phyloP scores from a whole-genome alignment of 2,113 vertebrate species.

The Melozone crissalis region DNA sequence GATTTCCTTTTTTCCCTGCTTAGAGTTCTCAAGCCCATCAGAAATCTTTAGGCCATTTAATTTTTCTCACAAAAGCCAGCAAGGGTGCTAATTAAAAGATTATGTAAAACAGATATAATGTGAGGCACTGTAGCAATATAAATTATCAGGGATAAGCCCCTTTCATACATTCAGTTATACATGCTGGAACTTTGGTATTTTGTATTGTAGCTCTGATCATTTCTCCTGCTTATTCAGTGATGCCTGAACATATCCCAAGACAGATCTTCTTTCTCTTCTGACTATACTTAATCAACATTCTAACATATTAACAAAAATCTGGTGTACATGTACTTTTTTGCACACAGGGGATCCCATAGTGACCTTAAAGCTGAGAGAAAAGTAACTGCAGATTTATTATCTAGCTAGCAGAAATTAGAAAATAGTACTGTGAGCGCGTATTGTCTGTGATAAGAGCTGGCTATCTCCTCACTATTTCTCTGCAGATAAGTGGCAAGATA shows the following conservation, averaged over 20 bases:
- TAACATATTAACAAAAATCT: background rate
- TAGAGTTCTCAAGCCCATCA: background rate
- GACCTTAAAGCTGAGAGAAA: background rate
- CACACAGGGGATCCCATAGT: background rate
- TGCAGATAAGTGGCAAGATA: background rate
- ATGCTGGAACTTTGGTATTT: background rate
- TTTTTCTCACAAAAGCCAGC: background rate
- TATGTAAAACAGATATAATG: background rate
- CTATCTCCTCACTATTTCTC: background rate
- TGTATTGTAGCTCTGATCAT: background rate
- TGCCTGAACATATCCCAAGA: background rate
- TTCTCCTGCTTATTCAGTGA: background rate
- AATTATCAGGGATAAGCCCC: background rate
- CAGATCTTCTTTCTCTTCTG: background rate
- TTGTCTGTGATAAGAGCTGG: background rate
- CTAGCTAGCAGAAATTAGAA: background rate
- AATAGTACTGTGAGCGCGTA: background rate
- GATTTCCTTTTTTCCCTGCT: background rate
- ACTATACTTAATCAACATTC: background rate
- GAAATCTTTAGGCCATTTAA: background rate
- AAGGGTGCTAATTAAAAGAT: slow-evolving; percentile 11
- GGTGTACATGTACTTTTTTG: background rate
- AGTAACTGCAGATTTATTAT: background rate
- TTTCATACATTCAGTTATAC: background rate
- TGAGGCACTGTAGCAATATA: background rate